Percentiles rank a stretch among this genome's conserved stretches.
Conservation (phyloP, 2,888 invertebrate species). For the Drosophila peninsularis region DNA sequence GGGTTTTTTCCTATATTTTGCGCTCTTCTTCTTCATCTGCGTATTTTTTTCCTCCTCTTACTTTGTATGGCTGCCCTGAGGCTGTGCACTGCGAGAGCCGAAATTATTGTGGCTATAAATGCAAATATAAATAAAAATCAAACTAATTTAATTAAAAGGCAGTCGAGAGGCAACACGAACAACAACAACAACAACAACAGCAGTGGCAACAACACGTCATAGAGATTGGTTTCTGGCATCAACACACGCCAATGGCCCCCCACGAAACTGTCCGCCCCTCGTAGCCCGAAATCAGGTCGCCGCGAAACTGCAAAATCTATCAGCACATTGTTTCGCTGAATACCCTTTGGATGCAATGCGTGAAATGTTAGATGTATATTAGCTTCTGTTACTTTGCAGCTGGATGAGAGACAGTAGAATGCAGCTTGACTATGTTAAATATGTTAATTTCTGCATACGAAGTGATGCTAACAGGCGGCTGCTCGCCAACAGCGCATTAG, state of each 20-base stretch:
- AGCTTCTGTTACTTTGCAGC: too few relatives aligned
- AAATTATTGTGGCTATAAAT: slow-evolving; percentile 40
- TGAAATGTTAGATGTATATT: neutral
- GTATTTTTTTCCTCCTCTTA: neutral
- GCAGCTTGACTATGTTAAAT: neutral
- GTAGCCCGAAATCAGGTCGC: slow-evolving; percentile 26
- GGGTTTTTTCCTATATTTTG: slow-evolving; percentile 19
- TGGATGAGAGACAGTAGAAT: too few relatives aligned
- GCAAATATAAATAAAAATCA: slow-evolving; percentile 46
- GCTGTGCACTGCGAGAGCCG: slow-evolving; percentile 4
- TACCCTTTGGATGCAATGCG: slow-evolving; percentile 20
- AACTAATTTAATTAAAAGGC: slow-evolving; percentile 73
- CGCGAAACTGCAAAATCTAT: slow-evolving; percentile 14
- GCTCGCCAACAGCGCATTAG: neutral
- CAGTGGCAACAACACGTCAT: neutral
- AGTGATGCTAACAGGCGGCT: neutral
- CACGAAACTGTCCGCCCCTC: neutral
- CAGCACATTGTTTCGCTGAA: slow-evolving; percentile 18
- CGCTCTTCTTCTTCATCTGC: neutral
- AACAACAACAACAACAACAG: neutral
- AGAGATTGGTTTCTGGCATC: slow-evolving; percentile 17
- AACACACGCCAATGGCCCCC: slow-evolving; percentile 11
- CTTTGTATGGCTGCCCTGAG: slow-evolving; percentile 48
- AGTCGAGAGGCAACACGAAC: slow-evolving; percentile 23
- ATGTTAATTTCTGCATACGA: neutral